Evolutionary conservation across 2,888 invertebrate genomes (phyloP).

Genomic region (Lathronympha strigana): DNA sequence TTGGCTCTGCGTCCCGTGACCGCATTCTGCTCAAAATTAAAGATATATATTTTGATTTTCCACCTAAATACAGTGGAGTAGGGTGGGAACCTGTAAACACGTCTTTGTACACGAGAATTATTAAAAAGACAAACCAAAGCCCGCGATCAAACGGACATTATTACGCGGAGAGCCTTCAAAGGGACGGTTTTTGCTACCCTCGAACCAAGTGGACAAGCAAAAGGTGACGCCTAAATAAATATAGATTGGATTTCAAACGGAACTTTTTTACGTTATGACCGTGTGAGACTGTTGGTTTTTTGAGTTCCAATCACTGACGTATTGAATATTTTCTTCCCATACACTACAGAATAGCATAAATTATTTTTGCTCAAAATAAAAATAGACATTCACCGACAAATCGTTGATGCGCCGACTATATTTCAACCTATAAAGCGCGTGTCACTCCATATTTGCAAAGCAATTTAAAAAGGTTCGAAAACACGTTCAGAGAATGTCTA

Average conservation of each 20-base stretch:
- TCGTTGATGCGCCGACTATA: conserved; percentile 7
- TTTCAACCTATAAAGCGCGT: conserved; percentile 46
- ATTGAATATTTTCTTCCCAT: neutral
- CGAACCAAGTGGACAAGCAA: neutral
- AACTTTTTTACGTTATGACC: neutral
- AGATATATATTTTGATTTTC: neutral
- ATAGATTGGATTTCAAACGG: neutral
- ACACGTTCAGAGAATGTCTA: conserved; percentile 57
- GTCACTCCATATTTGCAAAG: conserved; percentile 55
- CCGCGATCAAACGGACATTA: conserved; percentile 34
- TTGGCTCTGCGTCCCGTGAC: conserved; percentile 4
- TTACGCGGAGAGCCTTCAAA: conserved; percentile 30
- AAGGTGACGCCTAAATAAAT: conserved; percentile 27
- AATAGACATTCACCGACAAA: conserved; percentile 6
- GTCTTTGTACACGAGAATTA: conserved; percentile 4
- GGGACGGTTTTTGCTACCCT: neutral
- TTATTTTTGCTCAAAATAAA: neutral
- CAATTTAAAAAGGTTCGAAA: conserved; percentile 57
- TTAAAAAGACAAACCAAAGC: conserved; percentile 31
- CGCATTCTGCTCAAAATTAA: neutral
- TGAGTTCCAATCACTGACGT: neutral
- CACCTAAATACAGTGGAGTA: neutral
- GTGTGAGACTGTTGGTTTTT: neutral
- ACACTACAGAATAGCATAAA: neutral
- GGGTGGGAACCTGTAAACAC: neutral